Evolutionary conservation across 2,113 vertebrate genomes (phyloP), one percentile per base, ranked within the genome.

Genomic region (Dasyprocta punctata): DNA sequence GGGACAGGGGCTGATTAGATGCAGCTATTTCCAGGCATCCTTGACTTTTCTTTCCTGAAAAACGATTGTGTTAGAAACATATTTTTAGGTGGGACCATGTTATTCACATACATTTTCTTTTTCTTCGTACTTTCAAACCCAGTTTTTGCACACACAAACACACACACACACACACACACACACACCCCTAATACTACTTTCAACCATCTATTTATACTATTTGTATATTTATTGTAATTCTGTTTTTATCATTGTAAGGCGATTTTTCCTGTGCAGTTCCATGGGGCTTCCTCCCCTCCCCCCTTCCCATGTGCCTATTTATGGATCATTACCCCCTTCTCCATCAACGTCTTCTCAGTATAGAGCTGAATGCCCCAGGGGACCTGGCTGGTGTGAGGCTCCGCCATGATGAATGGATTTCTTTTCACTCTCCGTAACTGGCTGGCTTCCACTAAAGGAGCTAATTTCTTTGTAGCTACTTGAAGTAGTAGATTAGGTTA

Each of bases 1-100:
- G 97, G 96, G 97, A 97, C 83, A 90, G 97, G 90, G 97, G 97
- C 90, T 98, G 98, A 98, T 97, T 97, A 95, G 92, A 97, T 90
- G 97, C 88, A 97, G 95, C 97, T 97, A 97, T 97, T 98, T 98
- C 97, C 65, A 97, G 97, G 94, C 97, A 96, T 78, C 96, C 92
- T 96, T 95, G 95, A 90, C 75, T 97, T 97, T 96, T 95, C 96
- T 97, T 97, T 98, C 96, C 97, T 96, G 97, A 97, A 97, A 94
- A 93, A 95, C 77, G 44, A 95, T 97, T 97, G 95, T 96, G 92
- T 96, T 90, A 73, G 96, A 82, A 92, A 92, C 77, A 83, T 96
- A 92, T 92, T 97, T 98, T 97, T 97, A 96, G 98, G 96, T 97
- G 97, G 81, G 54, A 92, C 63, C 93, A 90, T n/a, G 24, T 67